Percentiles rank a stretch among this genome's conserved stretches.
Conservation (phyloP, 2,113 vertebrate genomes). For the Marmota flaviventris region DNA sequence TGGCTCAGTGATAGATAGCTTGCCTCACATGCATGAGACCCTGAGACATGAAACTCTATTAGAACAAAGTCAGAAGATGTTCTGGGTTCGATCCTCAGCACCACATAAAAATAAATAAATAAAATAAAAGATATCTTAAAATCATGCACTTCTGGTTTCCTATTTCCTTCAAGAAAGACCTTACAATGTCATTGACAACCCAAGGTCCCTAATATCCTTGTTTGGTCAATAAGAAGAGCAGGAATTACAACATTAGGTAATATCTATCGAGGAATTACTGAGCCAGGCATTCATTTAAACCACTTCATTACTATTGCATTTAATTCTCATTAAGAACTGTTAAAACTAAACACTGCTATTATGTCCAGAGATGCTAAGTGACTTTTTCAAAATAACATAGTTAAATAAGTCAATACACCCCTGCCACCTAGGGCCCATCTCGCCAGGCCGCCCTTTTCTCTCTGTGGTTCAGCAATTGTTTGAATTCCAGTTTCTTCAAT, state of each 20-base stretch:
- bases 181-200: not conserved
- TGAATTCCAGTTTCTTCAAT: not conserved
- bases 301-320: not conserved
- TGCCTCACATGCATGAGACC: no score
- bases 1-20: no score
- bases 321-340: not conserved
- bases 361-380: not conserved
- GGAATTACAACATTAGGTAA: not conserved
- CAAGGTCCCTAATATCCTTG: not conserved
- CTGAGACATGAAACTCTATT: no score
- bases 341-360: not conserved
- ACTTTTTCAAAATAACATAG: not conserved
- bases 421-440: not conserved
- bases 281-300: not conserved
- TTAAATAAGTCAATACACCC: not conserved
- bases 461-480: not conserved
- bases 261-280: not conserved
- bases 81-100: no score
- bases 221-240: not conserved
- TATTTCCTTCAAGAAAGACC: not conserved
- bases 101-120: no score
- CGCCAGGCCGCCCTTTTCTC: not conserved
- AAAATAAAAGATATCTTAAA: not conserved
- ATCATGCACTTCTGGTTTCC: not conserved
- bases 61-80: no score